Conservation (phyloP, 2,888 invertebrate species). For the Leuctra nigra region DNA sequence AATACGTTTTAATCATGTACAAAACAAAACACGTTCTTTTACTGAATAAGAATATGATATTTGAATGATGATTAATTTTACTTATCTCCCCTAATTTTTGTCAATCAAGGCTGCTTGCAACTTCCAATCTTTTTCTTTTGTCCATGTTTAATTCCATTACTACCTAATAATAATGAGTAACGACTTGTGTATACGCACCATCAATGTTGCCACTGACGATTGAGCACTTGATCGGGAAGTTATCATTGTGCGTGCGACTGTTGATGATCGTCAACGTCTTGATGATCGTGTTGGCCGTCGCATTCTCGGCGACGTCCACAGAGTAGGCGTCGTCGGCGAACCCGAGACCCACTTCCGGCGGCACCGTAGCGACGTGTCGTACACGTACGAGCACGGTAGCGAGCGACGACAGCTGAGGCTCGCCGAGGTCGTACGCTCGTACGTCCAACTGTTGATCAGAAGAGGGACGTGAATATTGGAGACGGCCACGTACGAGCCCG, state of each 20-base stretch:
- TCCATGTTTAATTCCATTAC: too few species aligned
- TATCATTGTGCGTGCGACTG: conserved; percentile 58
- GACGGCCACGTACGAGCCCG: too few species aligned
- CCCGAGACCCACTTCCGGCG: conserved; percentile 69
- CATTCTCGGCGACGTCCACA: conserved; percentile 74
- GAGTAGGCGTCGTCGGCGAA: conserved; percentile 84
- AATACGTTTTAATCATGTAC: too few species aligned
- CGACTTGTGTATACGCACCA: too few species aligned
- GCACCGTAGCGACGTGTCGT: conserved; percentile 64
- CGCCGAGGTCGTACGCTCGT: conserved; percentile 78
- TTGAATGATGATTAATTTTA: too few species aligned
- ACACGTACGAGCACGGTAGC: conserved; percentile 77
- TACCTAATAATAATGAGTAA: too few species aligned
- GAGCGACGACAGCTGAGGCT: conserved; percentile 74
- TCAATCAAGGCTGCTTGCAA: too few species aligned
- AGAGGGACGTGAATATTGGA: too few species aligned
- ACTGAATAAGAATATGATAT: too few species aligned
- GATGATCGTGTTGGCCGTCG: conserved; percentile 56
- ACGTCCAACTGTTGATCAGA: conserved; percentile 60
- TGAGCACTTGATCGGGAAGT: conserved; percentile 65
- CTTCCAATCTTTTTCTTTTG: too few species aligned
- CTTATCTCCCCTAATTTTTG: too few species aligned
- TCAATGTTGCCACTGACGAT: conserved; percentile 71
- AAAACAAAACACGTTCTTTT: too few species aligned
- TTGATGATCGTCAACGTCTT: conserved; percentile 69